Conservation (phyloP, 2,888 invertebrate species). For the Meliscaeva auricollis region DNA sequence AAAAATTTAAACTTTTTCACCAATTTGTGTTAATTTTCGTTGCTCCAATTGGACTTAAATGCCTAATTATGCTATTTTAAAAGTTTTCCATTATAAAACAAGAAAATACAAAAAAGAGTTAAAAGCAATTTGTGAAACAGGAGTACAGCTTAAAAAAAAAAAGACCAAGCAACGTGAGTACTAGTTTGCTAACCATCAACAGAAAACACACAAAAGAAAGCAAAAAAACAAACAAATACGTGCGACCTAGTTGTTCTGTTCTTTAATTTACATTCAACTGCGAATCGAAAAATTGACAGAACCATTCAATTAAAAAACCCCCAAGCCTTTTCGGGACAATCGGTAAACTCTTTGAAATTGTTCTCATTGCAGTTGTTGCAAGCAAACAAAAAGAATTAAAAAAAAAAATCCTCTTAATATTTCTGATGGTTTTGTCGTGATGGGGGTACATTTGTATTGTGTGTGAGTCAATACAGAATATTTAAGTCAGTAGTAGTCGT, state of each 20-base stretch:
- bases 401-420: not conserved
- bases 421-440: slow-evolving; percentile 2
- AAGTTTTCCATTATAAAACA: not conserved
- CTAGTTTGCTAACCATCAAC: not conserved
- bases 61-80: no score
- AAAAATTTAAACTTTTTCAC: no score
- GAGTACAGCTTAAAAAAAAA: not conserved
- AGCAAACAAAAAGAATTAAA: not conserved
- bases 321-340: slow-evolving; percentile 38
- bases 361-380: slow-evolving; percentile 10
- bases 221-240: not conserved
- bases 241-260: slow-evolving; percentile 9
- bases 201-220: not conserved
- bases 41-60: no score
- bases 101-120: no score
- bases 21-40: no score
- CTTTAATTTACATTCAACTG: slow-evolving; percentile 6
- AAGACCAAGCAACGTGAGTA: not conserved
- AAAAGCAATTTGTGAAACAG: no score
- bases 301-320: slow-evolving; percentile 68
- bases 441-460: slow-evolving; percentile 11
- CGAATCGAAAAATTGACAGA: slow-evolving; percentile 53
- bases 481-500: slow-evolving; percentile 50
- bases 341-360: slow-evolving; percentile 38
- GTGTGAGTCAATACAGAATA: slow-evolving; percentile 31